These are phyloP conservation scores for Ichneumon xanthorius DNA, from an alignment of 2,888 invertebrate species.

Conservation along the genomic window DNA sequence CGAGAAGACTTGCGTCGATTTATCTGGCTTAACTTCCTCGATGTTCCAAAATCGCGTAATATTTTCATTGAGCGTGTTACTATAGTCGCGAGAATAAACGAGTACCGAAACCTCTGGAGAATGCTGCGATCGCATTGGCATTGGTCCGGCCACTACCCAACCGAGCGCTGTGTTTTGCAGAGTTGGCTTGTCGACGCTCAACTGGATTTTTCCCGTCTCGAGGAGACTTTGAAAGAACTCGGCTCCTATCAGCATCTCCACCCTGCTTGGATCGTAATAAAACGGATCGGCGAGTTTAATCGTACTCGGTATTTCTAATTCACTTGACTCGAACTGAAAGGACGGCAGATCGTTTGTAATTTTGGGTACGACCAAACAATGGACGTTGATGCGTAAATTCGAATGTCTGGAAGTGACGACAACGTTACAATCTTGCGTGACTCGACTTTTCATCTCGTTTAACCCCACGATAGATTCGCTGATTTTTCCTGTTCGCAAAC, in stretches of 20 bases:
- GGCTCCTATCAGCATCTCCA: slow-evolving; percentile 43
- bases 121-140: background rate
- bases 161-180: slow-evolving; percentile 52
- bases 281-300: slow-evolving; percentile 36
- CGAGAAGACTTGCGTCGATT: background rate
- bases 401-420: slow-evolving; percentile 44
- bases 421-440: slow-evolving; percentile 35
- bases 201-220: slow-evolving; percentile 31
- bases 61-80: slow-evolving; percentile 17
- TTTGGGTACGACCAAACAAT: slow-evolving; percentile 52
- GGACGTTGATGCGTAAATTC: slow-evolving; percentile 13
- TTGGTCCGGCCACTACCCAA: slow-evolving; percentile 53
- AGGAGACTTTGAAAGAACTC: slow-evolving; percentile 38
- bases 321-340: slow-evolving; percentile 27
- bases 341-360: slow-evolving; percentile 62
- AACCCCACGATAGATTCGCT: slow-evolving; percentile 47
- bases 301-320: slow-evolving; percentile 42
- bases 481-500: slow-evolving; percentile 19
- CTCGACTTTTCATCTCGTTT: slow-evolving; percentile 42
- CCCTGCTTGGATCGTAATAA: slow-evolving; percentile 5
- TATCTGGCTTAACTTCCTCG: background rate
- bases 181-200: slow-evolving; percentile 16
- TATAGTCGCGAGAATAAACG: background rate
- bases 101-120: background rate
- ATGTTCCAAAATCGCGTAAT: slow-evolving; percentile 50